These are phyloP conservation scores for Dryobota labecula DNA, from an alignment of 2,888 invertebrate species.

Conservation along the genomic window DNA sequence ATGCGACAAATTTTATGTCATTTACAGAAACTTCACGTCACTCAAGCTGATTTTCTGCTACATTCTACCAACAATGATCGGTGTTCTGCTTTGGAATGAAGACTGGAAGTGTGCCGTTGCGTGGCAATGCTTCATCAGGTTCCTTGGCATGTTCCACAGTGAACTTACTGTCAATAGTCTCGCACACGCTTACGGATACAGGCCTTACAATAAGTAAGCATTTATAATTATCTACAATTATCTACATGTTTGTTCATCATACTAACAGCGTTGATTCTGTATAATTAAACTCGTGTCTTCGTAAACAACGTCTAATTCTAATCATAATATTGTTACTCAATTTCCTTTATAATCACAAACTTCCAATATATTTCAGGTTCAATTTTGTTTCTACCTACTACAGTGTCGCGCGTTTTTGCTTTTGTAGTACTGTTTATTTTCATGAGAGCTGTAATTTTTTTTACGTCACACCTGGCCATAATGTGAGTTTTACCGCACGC, in stretches of 20 bases:
- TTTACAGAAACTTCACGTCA: slow-evolving; percentile 91
- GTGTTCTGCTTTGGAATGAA: slow-evolving; percentile 94
- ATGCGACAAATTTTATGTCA: neutral
- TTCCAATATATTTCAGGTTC: slow-evolving; percentile 26
- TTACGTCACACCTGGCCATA: too few relatives aligned
- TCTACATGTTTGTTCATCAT: slow-evolving; percentile 17
- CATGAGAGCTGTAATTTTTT: neutral
- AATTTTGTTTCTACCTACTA: slow-evolving; percentile 2
- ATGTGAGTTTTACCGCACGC: too few relatives aligned
- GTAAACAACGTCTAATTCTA: slow-evolving; percentile 32
- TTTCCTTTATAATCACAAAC: slow-evolving; percentile 38
- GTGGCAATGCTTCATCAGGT: slow-evolving; percentile 93
- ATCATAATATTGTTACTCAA: slow-evolving; percentile 33
- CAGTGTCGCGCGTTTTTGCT: neutral
- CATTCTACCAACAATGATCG: slow-evolving; percentile 92
- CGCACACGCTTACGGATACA: slow-evolving; percentile 94
- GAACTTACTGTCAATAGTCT: slow-evolving; percentile 97
- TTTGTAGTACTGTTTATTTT: neutral
- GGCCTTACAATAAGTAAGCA: slow-evolving; percentile 86
- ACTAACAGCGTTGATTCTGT: slow-evolving; percentile 23
- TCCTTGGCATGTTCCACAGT: slow-evolving; percentile 94
- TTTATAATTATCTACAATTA: slow-evolving; percentile 24
- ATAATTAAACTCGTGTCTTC: slow-evolving; percentile 30
- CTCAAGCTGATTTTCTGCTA: slow-evolving; percentile 93
- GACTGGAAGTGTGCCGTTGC: slow-evolving; percentile 92